phyloP scores from a whole-genome alignment of 2,888 invertebrate species.

The Coecobrya sp. region DNA sequence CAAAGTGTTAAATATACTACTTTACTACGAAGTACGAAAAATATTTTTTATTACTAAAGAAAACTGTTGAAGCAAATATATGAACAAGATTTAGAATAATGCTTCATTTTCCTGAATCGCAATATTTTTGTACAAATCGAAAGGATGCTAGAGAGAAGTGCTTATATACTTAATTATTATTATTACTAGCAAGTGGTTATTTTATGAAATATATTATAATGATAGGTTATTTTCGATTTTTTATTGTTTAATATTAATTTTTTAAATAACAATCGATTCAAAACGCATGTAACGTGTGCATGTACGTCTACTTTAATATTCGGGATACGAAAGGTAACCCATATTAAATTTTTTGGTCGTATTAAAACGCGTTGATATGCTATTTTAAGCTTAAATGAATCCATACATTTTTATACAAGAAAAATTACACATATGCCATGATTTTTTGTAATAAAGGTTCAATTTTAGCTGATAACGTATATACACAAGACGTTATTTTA shows the following conservation, averaged over 20 bases:
- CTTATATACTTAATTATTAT: background rate
- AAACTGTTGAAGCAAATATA: too few species aligned
- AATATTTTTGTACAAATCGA: conserved; percentile 79
- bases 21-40: background rate
- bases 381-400: background rate
- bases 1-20: background rate
- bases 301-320: too few species aligned
- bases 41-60: background rate
- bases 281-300: too few species aligned
- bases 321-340: too few species aligned
- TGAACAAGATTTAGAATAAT: background rate
- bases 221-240: background rate
- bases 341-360: too few species aligned
- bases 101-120: conserved; percentile 46
- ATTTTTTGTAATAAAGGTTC: conserved; percentile 47
- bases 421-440: conserved; percentile 33
- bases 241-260: background rate
- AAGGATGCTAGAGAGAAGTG: conserved; percentile 43
- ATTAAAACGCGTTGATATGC: background rate
- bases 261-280: background rate
- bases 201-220: background rate
- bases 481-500: too few species aligned
- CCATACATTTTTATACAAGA: background rate
- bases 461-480: conserved; percentile 4
- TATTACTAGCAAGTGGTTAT: background rate